These are phyloP conservation scores for Oxystoma pomonae DNA, from an alignment of 2,888 invertebrate genomes.

Conservation along the genomic window DNA sequence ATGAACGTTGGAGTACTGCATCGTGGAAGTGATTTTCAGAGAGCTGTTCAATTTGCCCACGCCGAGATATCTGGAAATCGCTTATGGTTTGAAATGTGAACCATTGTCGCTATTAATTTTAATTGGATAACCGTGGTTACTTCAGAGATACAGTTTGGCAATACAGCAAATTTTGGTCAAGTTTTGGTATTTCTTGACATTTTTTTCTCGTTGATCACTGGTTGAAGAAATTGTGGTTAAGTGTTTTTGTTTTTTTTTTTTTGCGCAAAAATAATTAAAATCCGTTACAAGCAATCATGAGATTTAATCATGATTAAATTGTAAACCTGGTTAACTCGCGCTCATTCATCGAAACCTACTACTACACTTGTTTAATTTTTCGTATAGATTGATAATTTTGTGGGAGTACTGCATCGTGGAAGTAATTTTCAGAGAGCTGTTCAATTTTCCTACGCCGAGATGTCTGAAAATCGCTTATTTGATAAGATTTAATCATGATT, in stretches of 20 bases:
- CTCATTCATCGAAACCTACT: not conserved
- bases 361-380: conserved; percentile 78
- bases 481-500: too few species aligned
- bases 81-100: too few species aligned
- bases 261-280: too few species aligned
- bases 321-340: too few species aligned
- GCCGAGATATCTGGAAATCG: conserved; percentile 84
- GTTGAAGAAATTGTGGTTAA: too few species aligned
- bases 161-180: not conserved
- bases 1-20: conserved; percentile 95
- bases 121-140: too few species aligned
- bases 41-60: conserved; percentile 91
- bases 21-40: conserved; percentile 94
- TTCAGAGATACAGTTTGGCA: too few species aligned
- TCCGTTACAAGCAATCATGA: too few species aligned
- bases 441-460: conserved; percentile 85
- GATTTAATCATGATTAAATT: too few species aligned
- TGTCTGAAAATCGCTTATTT: conserved; percentile 73
- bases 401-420: conserved; percentile 98
- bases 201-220: not conserved
- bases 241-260: too few species aligned
- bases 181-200: not conserved
- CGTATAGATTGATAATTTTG: conserved; percentile 90
- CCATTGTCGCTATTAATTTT: too few species aligned
- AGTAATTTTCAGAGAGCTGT: conserved; percentile 91